Percentiles rank a stretch among this genome's conserved stretches.
These are phyloP conservation scores for Lucilia sericata DNA, from an alignment of 1,140 invertebrate genomes.

Conservation along the genomic window DNA sequence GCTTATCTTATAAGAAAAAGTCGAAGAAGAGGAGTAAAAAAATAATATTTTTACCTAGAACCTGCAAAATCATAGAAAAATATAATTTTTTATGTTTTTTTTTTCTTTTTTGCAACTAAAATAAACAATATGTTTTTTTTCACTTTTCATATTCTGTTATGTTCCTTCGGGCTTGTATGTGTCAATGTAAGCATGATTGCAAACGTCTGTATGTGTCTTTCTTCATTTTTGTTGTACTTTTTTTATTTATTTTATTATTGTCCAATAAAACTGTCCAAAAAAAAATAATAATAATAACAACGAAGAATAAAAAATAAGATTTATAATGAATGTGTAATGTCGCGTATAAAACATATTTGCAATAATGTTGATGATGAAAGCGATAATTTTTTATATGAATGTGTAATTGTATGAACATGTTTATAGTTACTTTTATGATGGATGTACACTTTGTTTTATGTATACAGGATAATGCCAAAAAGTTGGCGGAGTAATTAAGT, in stretches of 20 bases:
- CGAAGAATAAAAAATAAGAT: background rate
- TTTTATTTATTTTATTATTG: background rate
- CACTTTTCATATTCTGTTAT: background rate
- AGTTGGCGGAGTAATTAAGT: too few species aligned
- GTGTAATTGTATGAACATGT: slow-evolving; percentile 9
- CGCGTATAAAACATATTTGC: slow-evolving; percentile 29
- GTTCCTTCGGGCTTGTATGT: background rate
- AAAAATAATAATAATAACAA: background rate
- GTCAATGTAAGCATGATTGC: background rate
- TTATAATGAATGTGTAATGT: slow-evolving; percentile 24
- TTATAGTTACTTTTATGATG: slow-evolving; percentile 1
- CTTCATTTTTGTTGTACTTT: too few species aligned
- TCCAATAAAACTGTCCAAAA: slow-evolving; percentile 27
- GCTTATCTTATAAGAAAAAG: background rate
- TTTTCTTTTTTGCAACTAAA: background rate
- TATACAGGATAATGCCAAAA: too few species aligned
- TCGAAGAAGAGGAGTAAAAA: background rate
- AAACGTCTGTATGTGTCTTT: too few species aligned
- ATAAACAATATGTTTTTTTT: slow-evolving; percentile 11
- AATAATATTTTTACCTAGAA: too few species aligned
- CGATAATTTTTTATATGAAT: background rate
- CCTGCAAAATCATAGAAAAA: too few species aligned
- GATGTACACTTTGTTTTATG: background rate
- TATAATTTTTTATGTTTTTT: background rate
- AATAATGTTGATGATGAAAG: slow-evolving; percentile 27